Evolutionary conservation across 2,797 vertebrate genomes (phyloP), one percentile per base, ranked within the genome.

Genomic region (Poecile montanus): DNA sequence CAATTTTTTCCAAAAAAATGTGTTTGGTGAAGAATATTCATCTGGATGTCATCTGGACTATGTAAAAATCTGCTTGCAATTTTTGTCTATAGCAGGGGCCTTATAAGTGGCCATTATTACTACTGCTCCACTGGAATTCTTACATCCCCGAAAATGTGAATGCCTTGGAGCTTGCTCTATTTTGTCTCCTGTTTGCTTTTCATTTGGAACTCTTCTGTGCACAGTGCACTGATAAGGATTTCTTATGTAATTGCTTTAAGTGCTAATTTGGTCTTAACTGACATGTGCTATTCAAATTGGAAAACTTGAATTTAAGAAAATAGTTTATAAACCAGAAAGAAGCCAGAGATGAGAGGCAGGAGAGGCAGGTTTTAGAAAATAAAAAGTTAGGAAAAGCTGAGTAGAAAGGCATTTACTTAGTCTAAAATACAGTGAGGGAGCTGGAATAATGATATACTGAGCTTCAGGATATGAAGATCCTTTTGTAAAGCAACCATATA

Each of bases 131-230:
- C 26, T 44, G 54, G 20, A 86, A 63, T 91, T 88, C 63, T 65
- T 81, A 30, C 34, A 71, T 80, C 45, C 26, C 45, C 18, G 10
- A 63, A 94, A 94, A 92, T 73, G 72, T 65, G 34, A 83, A 85
- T 91, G 80, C 87, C 61, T 72, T 79, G 45, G 74, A 88, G 85
- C 89, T 89, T 65, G 36, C 45, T 67, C 36, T 45, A 6, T 74
- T 89, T 47, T 83, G 27, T 76, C 36, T 50, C 47, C 54, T 2
- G 0, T 81, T 89, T 88, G 38, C 68, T 73, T 21, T 51, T 96
- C 56, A 68, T 91, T 81, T 91, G 53, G 72, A 92, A 54, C 74
- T 95, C 38, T 61, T 96, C 91, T 83, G 65, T 93, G 53, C 81
- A 66, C 21, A 7, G 47, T 89, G 65, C 77, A 74, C 61, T 51